Evolutionary conservation across 2,888 invertebrate genomes (phyloP).

Genomic region (Leptinotarsa peninsularis): DNA sequence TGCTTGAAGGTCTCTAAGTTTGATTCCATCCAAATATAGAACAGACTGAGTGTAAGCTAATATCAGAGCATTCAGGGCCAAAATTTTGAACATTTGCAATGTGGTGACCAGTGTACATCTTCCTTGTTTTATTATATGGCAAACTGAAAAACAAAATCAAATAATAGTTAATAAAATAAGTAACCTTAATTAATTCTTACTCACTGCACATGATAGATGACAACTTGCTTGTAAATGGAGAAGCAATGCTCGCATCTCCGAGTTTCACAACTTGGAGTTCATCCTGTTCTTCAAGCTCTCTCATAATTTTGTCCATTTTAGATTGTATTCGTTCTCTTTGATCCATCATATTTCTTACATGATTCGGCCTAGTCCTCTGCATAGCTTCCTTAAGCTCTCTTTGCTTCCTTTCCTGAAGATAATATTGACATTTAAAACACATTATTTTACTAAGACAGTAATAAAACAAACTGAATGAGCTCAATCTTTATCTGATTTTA

Average conservation of each 20-base stretch:
- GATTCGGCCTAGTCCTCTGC: conserved; percentile 53
- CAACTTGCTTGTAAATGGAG: conserved; percentile 97
- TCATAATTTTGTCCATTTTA: conserved; percentile 75
- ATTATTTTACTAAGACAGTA: too few species aligned
- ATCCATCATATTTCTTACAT: conserved; percentile 52
- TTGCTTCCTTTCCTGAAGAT: conserved; percentile 49
- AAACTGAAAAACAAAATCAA: conserved; percentile 76
- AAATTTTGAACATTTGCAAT: conserved; percentile 99
- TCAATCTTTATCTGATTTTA: too few species aligned
- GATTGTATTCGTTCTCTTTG: conserved; percentile 58
- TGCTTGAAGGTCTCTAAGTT: conserved; percentile 97
- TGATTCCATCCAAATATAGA: conserved; percentile 96
- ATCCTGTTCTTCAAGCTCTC: conserved; percentile 90
- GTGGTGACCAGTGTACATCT: conserved; percentile 99
- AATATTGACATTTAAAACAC: background rate
- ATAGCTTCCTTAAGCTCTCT: conserved; percentile 48
- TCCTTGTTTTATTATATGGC: conserved; percentile 99
- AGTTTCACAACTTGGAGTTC: conserved; percentile 90
- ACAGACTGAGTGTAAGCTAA: conserved; percentile 99
- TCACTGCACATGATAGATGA: conserved; percentile 95
- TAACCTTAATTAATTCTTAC: conserved; percentile 59
- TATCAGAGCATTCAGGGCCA: conserved; percentile 97
- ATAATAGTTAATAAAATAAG: background rate
- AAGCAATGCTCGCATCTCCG: conserved; percentile 99
- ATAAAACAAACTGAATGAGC: too few species aligned